These are phyloP conservation scores for Neodiprion pinetum DNA, from an alignment of 1,140 invertebrate genomes.

Conservation along the genomic window DNA sequence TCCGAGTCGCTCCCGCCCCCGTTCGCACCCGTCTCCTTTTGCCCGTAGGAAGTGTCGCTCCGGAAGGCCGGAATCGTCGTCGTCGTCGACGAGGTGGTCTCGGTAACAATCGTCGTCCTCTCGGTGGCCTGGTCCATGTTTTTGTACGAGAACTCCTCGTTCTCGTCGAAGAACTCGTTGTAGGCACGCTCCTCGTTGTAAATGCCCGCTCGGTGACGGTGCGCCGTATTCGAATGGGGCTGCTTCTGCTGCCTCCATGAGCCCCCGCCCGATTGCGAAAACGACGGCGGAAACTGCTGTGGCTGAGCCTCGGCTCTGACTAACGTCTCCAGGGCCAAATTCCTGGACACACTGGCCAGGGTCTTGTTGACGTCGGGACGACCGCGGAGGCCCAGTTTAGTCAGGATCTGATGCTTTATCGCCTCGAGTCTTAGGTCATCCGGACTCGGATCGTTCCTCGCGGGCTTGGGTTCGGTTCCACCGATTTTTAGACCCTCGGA, in stretches of 20 bases:
- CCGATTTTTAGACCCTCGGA: background rate
- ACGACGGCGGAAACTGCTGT: constrained; percentile 24
- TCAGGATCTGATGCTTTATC: constrained; percentile 79
- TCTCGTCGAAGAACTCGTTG: constrained; percentile 44
- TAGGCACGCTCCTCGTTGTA: background rate
- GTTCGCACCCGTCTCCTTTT: constrained; percentile 26
- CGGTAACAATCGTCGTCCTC: constrained; percentile 31
- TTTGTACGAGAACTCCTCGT: constrained; percentile 52
- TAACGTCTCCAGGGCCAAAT: constrained; percentile 74
- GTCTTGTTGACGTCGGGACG: constrained; percentile 76
- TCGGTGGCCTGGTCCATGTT: constrained; percentile 45
- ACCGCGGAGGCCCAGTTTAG: constrained; percentile 72
- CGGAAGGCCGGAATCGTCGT: constrained; percentile 39
- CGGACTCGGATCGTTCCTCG: constrained; percentile 40
- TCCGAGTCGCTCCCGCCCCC: constrained; percentile 38
- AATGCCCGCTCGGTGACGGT: background rate
- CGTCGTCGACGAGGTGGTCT: constrained; percentile 36
- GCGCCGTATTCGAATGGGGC: background rate
- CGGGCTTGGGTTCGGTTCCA: background rate
- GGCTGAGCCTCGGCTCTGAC: constrained; percentile 67
- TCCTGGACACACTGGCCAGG: constrained; percentile 65
- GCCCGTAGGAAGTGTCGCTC: constrained; percentile 32
- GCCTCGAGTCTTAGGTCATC: constrained; percentile 74
- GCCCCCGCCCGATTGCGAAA: constrained; percentile 5
- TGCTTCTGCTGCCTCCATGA: constrained; percentile 2